Evolutionary conservation across 1,140 invertebrate species (phyloP).

Genomic region (Drosophila grimshawi): DNA sequence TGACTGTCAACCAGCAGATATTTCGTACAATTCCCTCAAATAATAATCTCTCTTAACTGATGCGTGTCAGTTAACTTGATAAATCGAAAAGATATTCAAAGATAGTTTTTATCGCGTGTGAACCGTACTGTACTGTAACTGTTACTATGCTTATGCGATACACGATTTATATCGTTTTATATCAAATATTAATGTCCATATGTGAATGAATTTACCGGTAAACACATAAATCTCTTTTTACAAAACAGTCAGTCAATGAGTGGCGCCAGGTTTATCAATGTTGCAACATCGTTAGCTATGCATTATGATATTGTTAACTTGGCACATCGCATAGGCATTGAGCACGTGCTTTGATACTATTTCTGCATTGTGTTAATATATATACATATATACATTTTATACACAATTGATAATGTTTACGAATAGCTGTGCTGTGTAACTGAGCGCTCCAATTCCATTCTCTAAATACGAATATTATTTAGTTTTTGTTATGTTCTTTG

Average conservation of each 20-base stretch:
- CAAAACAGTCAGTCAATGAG: too few species aligned
- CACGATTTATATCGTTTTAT: not conserved
- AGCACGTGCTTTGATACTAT: slow-evolving; percentile 12
- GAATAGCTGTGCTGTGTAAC: slow-evolving; percentile 44
- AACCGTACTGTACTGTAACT: slow-evolving; percentile 1
- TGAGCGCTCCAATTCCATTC: slow-evolving; percentile 10
- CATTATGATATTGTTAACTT: slow-evolving; percentile 9
- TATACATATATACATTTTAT: slow-evolving; percentile 27
- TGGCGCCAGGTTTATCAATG: too few species aligned
- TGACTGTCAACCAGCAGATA: slow-evolving; percentile 17
- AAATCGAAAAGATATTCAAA: too few species aligned
- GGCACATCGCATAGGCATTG: not conserved
- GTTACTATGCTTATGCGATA: not conserved
- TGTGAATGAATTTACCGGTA: not conserved
- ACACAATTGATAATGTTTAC: slow-evolving; percentile 3
- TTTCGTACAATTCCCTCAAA: not conserved
- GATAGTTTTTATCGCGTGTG: not conserved
- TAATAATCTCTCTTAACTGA: too few species aligned
- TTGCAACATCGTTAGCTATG: not conserved
- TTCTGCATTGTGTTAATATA: slow-evolving; percentile 31
- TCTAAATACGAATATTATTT: not conserved
- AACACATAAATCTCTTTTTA: not conserved
- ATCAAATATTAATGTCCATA: slow-evolving; percentile 1
- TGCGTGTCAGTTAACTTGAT: too few species aligned
- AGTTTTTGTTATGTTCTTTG: slow-evolving; percentile 34